Evolutionary conservation across 2,888 invertebrate genomes (phyloP).

Genomic region (Pteria penguin): DNA sequence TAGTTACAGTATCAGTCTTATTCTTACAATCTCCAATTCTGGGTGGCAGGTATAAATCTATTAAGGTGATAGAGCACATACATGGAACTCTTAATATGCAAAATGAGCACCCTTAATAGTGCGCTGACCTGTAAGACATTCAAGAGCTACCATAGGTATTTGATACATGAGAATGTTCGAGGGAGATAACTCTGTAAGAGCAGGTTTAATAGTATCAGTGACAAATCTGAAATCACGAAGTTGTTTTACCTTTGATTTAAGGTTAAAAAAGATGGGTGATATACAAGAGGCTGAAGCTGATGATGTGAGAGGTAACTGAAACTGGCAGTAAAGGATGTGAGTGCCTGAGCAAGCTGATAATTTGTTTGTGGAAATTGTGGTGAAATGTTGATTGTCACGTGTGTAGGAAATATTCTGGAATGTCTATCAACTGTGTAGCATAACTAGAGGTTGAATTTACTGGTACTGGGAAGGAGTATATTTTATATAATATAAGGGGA

Average conservation of each 20-base stretch:
- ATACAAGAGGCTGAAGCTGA: not conserved
- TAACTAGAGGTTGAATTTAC: slow-evolving; percentile 37
- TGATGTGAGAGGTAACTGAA: not conserved
- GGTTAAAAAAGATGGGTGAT: slow-evolving; percentile 14
- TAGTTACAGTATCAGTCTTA: not conserved
- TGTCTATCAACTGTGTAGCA: slow-evolving; percentile 41
- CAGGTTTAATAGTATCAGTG: not conserved
- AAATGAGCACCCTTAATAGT: slow-evolving; percentile 25
- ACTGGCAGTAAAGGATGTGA: not conserved
- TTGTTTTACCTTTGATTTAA: not conserved
- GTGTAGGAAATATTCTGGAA: slow-evolving; percentile 34
- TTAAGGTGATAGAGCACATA: not conserved
- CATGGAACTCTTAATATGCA: slow-evolving; percentile 26
- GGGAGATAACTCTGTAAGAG: not conserved
- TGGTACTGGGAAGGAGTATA: slow-evolving; percentile 41
- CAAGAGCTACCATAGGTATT: not conserved
- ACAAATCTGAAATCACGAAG: slow-evolving; percentile 14
- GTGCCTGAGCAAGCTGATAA: not conserved
- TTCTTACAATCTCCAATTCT: slow-evolving; percentile 19
- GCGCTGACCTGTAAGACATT: slow-evolving; percentile 3
- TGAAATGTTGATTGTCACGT: slow-evolving; percentile 34
- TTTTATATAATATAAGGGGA: too few species aligned
- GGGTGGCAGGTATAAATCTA: not conserved
- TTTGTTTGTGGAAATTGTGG: slow-evolving; percentile 2
- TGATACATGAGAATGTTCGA: slow-evolving; percentile 15